Base-by-base conservation (phyloP, 2,797 vertebrate genomes). In the Microctenopoma lineatum region DNA sequence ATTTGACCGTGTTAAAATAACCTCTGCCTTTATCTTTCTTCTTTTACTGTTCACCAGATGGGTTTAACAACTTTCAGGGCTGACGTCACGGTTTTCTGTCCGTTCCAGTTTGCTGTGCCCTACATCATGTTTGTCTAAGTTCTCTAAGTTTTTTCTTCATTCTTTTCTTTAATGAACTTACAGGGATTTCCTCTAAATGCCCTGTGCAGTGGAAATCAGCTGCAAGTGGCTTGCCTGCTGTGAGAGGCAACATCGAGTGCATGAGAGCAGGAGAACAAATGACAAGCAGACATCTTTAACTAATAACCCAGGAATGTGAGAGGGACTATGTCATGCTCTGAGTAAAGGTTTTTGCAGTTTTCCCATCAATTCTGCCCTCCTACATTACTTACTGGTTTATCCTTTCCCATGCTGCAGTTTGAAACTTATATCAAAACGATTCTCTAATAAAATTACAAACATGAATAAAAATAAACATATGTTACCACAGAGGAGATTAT, bases 201-300 rank as follows among this genome's bases (percentile, higher is more conserved):
- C 69, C 55, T 47, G 61, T 29, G 65, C 71, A 42, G 64, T 80
- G 84, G 82, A 87, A 87, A 87, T 42, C 70, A 52, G 68, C 66
- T 64, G 64, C 34, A 14, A 69, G 66, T 16, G 5, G 58, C 67
- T 77, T 13, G 21, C 54, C 66, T 61, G 39, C 57, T 39, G 64
- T 77, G 66, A 86, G 80, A 80, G 73, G 61, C 80, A 72, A 78
- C 65, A 68, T 42, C 74, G 60, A 83, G 63, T 66, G 73, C 52
- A 68, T 38, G 74, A 76, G 72, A 80, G 75, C 74, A 55, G 70
- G 69, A 59, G 73, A 79, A 36, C 79, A 69, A 84, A 66, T 71
- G 87, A 90, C 86, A 78, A 81, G 81, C 75, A 70, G 81, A 92
- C 90, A 91, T 93, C 90, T 93, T 92, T 90, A 92, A 91, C 87